Conservation (phyloP, 2,797 vertebrate genomes). For the Hemibagrus guttatus region DNA sequence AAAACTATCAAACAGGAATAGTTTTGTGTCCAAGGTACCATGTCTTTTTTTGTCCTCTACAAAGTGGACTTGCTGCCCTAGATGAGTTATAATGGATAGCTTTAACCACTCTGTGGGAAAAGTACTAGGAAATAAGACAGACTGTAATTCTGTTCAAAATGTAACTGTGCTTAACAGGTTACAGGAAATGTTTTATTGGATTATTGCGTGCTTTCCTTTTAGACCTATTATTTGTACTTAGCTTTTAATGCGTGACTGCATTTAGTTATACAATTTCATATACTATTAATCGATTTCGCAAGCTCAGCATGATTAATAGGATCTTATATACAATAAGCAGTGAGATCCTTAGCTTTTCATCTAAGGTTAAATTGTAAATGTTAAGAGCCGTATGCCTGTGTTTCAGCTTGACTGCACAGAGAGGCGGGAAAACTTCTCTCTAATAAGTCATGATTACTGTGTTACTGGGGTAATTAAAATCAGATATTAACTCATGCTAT, state of each 20-base stretch:
- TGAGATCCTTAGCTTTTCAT: not conserved
- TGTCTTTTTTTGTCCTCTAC: conserved; percentile 63
- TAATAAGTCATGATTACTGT: conserved; percentile 79
- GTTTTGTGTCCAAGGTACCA: conserved; percentile 59
- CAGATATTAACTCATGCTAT: conserved; percentile 78
- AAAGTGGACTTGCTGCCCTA: conserved; percentile 51
- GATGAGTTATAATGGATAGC: conserved; percentile 74
- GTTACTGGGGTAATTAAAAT: conserved; percentile 82
- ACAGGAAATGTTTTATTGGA: not conserved
- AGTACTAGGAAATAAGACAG: conserved; percentile 42
- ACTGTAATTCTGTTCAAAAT: conserved; percentile 41
- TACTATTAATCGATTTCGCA: not conserved
- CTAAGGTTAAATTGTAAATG: conserved; percentile 5
- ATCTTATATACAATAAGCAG: not conserved
- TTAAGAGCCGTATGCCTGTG: not conserved
- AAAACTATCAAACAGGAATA: conserved; percentile 54
- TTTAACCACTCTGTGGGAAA: conserved; percentile 69
- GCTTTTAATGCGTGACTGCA: conserved; percentile 1
- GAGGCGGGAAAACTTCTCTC: conserved; percentile 44
- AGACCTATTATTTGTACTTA: not conserved
- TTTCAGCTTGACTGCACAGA: not conserved
- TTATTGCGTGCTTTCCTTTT: not conserved
- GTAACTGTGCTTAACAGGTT: conserved; percentile 36
- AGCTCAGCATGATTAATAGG: conserved; percentile 10
- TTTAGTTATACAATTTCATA: conserved; percentile 11